These are phyloP conservation scores for Zeugodacus cucurbitae DNA, from an alignment of 1,140 invertebrate genomes.

Conservation along the genomic window DNA sequence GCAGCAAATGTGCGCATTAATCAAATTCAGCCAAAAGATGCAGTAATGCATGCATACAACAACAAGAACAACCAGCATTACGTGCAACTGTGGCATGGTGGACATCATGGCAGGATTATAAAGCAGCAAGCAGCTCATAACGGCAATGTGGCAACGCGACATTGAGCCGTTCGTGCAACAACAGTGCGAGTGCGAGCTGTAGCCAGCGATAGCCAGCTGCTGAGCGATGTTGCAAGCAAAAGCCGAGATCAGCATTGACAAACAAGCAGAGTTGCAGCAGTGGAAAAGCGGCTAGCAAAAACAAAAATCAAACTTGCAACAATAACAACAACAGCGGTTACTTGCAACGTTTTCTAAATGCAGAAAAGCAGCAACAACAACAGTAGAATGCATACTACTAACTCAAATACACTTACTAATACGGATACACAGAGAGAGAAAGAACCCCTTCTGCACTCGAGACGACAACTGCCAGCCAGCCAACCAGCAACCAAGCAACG, in stretches of 20 bases:
- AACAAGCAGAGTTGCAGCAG: background rate
- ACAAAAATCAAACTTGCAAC: background rate
- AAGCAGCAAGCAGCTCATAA: background rate
- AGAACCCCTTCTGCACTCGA: background rate
- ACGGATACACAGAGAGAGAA: too few relatives aligned
- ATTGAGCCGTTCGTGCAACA: background rate
- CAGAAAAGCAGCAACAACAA: background rate
- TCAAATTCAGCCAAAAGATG: background rate
- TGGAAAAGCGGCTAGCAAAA: background rate
- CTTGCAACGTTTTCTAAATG: background rate
- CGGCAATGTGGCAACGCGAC: background rate
- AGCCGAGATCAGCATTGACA: background rate
- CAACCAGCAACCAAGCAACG: too few relatives aligned
- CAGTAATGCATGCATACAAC: background rate
- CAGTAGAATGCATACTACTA: too few relatives aligned
- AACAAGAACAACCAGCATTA: background rate
- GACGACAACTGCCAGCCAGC: background rate
- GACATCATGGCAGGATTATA: background rate
- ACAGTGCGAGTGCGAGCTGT: background rate
- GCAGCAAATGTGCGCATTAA: conserved; percentile 16
- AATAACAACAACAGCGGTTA: background rate
- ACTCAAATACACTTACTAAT: too few relatives aligned
- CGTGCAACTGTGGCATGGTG: background rate
- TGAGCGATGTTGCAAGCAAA: background rate
- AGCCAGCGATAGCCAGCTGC: background rate